These are phyloP conservation scores for Cantharis rufa DNA, from an alignment of 2,888 invertebrate genomes.

Conservation along the genomic window DNA sequence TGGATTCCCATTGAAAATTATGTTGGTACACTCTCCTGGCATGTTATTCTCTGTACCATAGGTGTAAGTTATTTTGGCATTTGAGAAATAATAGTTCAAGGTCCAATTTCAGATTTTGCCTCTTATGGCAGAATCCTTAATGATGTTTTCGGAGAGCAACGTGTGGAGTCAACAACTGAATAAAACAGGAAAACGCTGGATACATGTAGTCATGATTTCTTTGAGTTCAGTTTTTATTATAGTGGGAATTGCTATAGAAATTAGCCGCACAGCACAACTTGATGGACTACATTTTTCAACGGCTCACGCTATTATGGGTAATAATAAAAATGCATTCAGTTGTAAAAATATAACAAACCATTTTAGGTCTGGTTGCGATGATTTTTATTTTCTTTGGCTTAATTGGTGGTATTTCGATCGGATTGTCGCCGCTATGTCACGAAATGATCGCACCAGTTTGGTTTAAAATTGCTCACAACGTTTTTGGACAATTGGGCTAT, in stretches of 20 bases:
- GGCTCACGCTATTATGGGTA: conserved; percentile 45
- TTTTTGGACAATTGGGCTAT: conserved; percentile 46
- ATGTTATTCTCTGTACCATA: conserved; percentile 49
- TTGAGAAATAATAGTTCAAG: background rate
- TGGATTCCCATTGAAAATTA: conserved; percentile 32
- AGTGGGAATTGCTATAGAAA: conserved; percentile 42
- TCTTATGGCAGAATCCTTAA: conserved; percentile 42
- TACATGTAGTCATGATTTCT: conserved; percentile 40
- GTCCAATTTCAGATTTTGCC: conserved; percentile 38
- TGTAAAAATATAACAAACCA: background rate
- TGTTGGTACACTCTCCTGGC: conserved; percentile 39
- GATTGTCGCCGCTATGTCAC: conserved; percentile 39
- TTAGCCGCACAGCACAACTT: conserved; percentile 33
- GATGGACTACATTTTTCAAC: conserved; percentile 38
- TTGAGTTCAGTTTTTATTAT: conserved; percentile 36
- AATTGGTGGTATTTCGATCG: conserved; percentile 40
- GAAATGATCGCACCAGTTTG: conserved; percentile 39
- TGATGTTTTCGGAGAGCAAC: conserved; percentile 41
- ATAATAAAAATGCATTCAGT: background rate
- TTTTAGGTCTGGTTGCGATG: conserved; percentile 48
- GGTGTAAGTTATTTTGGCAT: conserved; percentile 43
- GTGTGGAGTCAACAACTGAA: conserved; percentile 35
- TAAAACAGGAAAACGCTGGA: conserved; percentile 32
- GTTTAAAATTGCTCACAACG: conserved; percentile 47
- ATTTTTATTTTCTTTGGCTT: conserved; percentile 42